These are phyloP conservation scores for Eurytemora carolleeae DNA, from an alignment of 1,140 invertebrate species.

Conservation along the genomic window DNA sequence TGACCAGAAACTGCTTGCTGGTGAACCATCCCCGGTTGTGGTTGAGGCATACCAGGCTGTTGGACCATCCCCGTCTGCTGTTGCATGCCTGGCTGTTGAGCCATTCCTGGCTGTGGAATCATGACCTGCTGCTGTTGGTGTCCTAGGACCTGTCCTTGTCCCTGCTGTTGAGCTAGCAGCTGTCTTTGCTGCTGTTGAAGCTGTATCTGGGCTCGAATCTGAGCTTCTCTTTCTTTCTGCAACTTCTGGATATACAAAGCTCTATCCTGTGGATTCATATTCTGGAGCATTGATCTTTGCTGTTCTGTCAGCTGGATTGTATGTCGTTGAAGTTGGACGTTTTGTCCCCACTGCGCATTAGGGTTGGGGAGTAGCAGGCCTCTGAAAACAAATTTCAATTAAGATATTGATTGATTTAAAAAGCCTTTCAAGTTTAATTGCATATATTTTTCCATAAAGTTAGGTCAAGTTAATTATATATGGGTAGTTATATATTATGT, in stretches of 20 bases:
- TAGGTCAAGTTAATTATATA: too few species aligned
- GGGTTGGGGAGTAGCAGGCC: conserved; percentile 6
- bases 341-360: not conserved
- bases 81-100: conserved; percentile 17
- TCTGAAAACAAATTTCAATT: not conserved
- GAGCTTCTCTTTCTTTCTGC: conserved; percentile 26
- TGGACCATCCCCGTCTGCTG: conserved; percentile 22
- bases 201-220: conserved; percentile 25
- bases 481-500: too few species aligned
- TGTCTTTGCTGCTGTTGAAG: conserved; percentile 26
- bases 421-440: too few species aligned
- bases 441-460: too few species aligned
- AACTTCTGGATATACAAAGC: conserved; percentile 8
- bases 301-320: conserved; percentile 13
- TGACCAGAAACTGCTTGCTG: conserved; percentile 23
- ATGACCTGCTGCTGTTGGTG: conserved; percentile 19
- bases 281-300: conserved; percentile 13
- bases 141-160: conserved; percentile 16
- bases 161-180: conserved; percentile 15
- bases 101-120: not conserved
- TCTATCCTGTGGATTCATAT: conserved; percentile 8
- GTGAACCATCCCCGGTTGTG: conserved; percentile 25
- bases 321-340: not conserved
- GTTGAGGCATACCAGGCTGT: conserved; percentile 24
- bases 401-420: too few species aligned